Evolutionary conservation across 2,113 vertebrate species (phyloP).

Genomic region (Erpornis zantholeuca): DNA sequence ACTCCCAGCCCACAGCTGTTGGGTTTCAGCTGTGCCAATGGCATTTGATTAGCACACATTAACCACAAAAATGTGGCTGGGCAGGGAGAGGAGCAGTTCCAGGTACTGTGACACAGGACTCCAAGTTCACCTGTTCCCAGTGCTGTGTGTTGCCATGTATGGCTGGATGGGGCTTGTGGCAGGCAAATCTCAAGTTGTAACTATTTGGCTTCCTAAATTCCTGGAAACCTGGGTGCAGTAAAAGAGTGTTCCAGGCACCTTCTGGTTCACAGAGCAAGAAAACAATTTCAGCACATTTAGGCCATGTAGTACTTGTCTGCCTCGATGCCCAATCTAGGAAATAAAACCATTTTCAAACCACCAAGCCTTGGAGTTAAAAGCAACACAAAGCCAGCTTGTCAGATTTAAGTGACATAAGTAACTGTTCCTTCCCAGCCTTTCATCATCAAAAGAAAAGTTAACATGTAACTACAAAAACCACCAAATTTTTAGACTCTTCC

Average conservation of each 20-base stretch:
- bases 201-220: neutral
- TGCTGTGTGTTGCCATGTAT: accelerated
- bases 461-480: neutral
- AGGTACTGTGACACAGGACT: neutral
- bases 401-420: neutral
- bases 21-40: neutral
- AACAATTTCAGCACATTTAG: neutral
- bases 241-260: neutral
- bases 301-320: neutral
- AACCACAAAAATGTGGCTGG: neutral
- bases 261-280: neutral
- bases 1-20: accelerated
- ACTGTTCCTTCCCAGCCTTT: neutral
- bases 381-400: neutral
- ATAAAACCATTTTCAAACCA: neutral
- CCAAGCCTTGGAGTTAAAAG: neutral
- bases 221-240: neutral
- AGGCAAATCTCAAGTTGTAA: neutral
- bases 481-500: neutral
- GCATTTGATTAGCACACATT: neutral
- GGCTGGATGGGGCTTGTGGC: neutral
- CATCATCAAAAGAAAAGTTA: neutral
- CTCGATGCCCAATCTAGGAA: neutral
- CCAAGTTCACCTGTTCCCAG: neutral
- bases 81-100: neutral